phyloP scores from a whole-genome alignment of 2,888 invertebrate genomes.

The Folsomia candida region DNA sequence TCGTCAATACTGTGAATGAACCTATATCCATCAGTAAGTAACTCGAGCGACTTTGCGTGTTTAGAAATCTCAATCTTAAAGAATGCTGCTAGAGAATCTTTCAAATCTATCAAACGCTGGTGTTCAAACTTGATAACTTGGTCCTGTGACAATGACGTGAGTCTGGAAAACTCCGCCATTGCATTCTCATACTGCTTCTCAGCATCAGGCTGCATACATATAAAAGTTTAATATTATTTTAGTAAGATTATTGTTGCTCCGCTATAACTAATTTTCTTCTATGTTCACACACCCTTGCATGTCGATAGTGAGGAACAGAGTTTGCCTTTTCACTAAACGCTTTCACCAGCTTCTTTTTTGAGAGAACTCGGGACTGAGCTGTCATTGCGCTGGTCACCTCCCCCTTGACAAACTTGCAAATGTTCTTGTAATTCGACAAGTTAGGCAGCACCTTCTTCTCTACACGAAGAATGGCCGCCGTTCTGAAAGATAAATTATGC shows the following conservation, averaged over 20 bases:
- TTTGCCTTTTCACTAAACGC: not conserved
- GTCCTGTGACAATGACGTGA: slow-evolving; percentile 24
- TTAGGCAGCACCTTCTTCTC: slow-evolving; percentile 30
- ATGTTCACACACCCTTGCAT: slow-evolving; percentile 21
- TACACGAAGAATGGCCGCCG: slow-evolving; percentile 26
- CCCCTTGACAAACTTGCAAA: slow-evolving; percentile 32
- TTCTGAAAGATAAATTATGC: slow-evolving; percentile 26
- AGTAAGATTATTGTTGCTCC: not conserved
- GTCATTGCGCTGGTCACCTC: slow-evolving; percentile 25
- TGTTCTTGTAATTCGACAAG: slow-evolving; percentile 25
- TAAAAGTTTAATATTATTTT: too few species aligned
- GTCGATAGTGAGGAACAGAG: not conserved
- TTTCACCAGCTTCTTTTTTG: slow-evolving; percentile 12
- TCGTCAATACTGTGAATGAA: slow-evolving; percentile 35
- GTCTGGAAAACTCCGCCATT: slow-evolving; percentile 22
- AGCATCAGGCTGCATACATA: slow-evolving; percentile 25
- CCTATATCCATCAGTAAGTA: slow-evolving; percentile 32
- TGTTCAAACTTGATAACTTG: slow-evolving; percentile 38
- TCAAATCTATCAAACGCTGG: slow-evolving; percentile 33
- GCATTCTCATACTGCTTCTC: slow-evolving; percentile 29
- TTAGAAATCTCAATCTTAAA: slow-evolving; percentile 34
- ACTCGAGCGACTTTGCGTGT: slow-evolving; percentile 32
- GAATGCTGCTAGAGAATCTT: slow-evolving; percentile 32
- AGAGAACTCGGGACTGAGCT: slow-evolving; percentile 17
- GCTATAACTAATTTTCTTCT: slow-evolving; percentile 21